A percentile compares a stretch with the other conserved stretches of the same genome.
These are phyloP conservation scores for Scaptomyza reducta DNA, from an alignment of 2,888 invertebrate species.

Conservation along the genomic window DNA sequence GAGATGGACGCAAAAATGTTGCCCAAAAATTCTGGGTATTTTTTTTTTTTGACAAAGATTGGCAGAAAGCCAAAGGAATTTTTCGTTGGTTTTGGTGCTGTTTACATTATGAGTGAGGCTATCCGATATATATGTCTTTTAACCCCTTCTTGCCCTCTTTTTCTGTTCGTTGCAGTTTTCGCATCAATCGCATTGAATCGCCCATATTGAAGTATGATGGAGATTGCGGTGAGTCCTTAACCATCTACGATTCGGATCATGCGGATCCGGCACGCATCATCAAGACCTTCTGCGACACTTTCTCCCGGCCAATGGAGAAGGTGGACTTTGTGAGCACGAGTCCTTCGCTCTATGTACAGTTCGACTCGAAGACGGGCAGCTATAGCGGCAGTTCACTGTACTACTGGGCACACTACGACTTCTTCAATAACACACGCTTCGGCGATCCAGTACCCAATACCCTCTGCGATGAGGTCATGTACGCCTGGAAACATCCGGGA, in stretches of 20 bases:
- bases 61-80: conserved; percentile 49
- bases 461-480: conserved; percentile 94
- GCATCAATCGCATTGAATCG: conserved; percentile 94
- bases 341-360: conserved; percentile 93
- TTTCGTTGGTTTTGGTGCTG: conserved; percentile 7
- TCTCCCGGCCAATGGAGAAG: conserved; percentile 96
- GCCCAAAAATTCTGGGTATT: conserved; percentile 9
- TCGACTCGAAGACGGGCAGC: conserved; percentile 96
- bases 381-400: conserved; percentile 97
- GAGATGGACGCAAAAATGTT: conserved; percentile 15
- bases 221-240: conserved; percentile 95
- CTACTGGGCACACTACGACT: conserved; percentile 97
- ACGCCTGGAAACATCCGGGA: conserved; percentile 91
- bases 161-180: conserved; percentile 86
- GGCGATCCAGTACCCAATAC: conserved; percentile 93
- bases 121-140: background rate
- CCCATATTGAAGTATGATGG: conserved; percentile 94
- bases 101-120: conserved; percentile 16
- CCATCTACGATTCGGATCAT: conserved; percentile 94
- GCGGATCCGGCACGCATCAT: conserved; percentile 95
- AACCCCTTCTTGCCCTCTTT: background rate
- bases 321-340: conserved; percentile 96
- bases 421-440: conserved; percentile 94
- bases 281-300: conserved; percentile 97
- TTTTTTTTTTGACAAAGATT: conserved; percentile 1